phyloP scores from a whole-genome alignment of 2,797 vertebrate species.

The Synaphobranchus kaupii region DNA sequence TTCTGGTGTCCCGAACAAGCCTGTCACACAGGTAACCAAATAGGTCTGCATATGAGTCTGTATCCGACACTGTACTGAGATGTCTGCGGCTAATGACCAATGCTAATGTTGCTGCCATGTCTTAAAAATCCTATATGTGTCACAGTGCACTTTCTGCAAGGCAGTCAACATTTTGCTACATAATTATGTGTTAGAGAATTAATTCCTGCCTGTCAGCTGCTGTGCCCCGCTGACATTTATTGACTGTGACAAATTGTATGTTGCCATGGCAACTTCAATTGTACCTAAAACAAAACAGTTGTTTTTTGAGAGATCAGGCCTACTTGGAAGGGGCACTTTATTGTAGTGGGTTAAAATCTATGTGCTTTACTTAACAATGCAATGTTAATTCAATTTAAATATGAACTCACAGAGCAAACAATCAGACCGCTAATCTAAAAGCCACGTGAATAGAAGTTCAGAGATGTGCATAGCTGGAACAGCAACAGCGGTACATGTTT shows the following conservation, averaged over 20 bases:
- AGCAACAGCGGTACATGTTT: not conserved
- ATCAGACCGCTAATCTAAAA: not conserved
- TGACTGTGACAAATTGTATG: conserved; percentile 85
- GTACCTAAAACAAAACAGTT: conserved; percentile 74
- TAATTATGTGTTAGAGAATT: conserved; percentile 96
- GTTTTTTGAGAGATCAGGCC: conserved; percentile 69
- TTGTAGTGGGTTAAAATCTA: conserved; percentile 66
- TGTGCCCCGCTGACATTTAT: conserved; percentile 80
- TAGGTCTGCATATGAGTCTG: conserved; percentile 95
- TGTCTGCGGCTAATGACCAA: conserved; percentile 98
- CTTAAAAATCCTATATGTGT: conserved; percentile 88
- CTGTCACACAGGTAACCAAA: conserved; percentile 99
- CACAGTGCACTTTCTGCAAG: conserved; percentile 84
- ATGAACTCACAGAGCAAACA: not conserved
- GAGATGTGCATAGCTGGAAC: not conserved
- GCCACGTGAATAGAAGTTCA: not conserved
- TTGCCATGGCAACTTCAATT: conserved; percentile 80
- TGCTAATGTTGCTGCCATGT: conserved; percentile 99
- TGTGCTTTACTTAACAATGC: conserved; percentile 26
- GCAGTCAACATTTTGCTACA: conserved; percentile 93
- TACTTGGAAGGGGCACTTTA: conserved; percentile 42
- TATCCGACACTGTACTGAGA: conserved; percentile 88
- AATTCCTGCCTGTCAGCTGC: conserved; percentile 90
- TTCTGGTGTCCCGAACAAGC: conserved; percentile 99
- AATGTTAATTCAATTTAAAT: conserved; percentile 3